Conservation (phyloP, 2,797 vertebrate species). For the Lepus townsendii region DNA sequence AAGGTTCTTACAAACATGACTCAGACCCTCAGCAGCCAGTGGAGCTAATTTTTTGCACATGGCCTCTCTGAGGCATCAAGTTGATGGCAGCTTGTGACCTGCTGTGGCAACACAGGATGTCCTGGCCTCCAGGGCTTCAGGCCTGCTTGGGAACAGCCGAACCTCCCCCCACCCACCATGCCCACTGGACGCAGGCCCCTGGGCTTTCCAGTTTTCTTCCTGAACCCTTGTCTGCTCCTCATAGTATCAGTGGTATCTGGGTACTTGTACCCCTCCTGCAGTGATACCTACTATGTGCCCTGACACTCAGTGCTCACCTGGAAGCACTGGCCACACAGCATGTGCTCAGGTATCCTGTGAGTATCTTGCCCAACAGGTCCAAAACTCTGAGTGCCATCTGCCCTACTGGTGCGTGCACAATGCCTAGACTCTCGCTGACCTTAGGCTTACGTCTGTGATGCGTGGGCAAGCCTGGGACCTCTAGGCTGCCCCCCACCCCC, state of each 20-base stretch:
- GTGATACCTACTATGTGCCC: not conserved
- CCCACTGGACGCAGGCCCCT: not conserved
- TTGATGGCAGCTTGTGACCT: conserved; percentile 33
- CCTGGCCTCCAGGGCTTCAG: not conserved
- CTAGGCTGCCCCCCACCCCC: not conserved
- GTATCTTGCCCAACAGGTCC: not conserved
- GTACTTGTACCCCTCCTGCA: not conserved
- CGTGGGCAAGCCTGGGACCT: no score
- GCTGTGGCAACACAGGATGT: not conserved
- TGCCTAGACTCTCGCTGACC: not conserved
- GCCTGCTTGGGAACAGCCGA: not conserved
- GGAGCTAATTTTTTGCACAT: not conserved
- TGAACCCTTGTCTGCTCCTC: not conserved
- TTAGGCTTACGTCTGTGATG: not conserved
- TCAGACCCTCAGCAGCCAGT: not conserved
- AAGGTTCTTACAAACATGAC: not conserved
- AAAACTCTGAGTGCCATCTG: not conserved
- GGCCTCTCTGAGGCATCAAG: not conserved
- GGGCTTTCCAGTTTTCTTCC: not conserved
- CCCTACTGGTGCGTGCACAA: not conserved
- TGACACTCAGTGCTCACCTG: not conserved
- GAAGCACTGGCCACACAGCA: not conserved
- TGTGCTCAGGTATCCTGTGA: not conserved
- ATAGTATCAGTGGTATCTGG: not conserved
- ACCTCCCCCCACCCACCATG: not conserved